These are phyloP conservation scores for Gibbula magus DNA, from an alignment of 2,888 invertebrate genomes.

Conservation along the genomic window DNA sequence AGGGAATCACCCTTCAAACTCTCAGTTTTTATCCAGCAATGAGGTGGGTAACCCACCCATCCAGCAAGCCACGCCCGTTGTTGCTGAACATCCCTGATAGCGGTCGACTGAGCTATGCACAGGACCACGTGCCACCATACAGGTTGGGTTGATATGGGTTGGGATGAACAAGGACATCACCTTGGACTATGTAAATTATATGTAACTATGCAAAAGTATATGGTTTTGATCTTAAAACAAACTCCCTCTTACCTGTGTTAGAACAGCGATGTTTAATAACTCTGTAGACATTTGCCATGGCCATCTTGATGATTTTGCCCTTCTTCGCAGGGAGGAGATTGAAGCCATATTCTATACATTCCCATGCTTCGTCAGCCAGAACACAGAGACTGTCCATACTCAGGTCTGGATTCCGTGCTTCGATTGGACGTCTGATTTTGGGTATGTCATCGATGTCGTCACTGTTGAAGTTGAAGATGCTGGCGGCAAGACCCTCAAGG, in stretches of 20 bases:
- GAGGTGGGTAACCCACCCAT: too few species aligned
- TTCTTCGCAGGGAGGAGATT: neutral
- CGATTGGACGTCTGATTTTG: neutral
- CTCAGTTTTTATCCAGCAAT: too few species aligned
- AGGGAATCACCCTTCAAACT: too few species aligned
- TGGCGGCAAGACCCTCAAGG: constrained; percentile 3
- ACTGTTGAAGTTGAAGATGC: neutral
- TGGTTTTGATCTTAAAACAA: too few species aligned
- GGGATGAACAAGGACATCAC: too few species aligned
- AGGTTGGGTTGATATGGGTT: too few species aligned
- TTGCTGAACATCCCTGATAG: too few species aligned
- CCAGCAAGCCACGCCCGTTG: too few species aligned
- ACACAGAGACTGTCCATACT: constrained; percentile 23
- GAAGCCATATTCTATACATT: constrained; percentile 17
- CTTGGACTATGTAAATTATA: too few species aligned
- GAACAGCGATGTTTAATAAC: constrained; percentile 10
- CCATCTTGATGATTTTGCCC: neutral
- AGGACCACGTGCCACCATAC: too few species aligned
- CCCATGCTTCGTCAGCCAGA: constrained; percentile 6
- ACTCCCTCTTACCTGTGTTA: constrained; percentile 25
- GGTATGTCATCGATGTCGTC: neutral
- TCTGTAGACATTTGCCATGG: neutral
- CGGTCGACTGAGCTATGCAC: too few species aligned
- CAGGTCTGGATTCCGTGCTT: neutral
- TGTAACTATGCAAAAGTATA: too few species aligned